These are phyloP conservation scores for Zapornia atra DNA, from an alignment of 2,113 vertebrate species.

Conservation along the genomic window DNA sequence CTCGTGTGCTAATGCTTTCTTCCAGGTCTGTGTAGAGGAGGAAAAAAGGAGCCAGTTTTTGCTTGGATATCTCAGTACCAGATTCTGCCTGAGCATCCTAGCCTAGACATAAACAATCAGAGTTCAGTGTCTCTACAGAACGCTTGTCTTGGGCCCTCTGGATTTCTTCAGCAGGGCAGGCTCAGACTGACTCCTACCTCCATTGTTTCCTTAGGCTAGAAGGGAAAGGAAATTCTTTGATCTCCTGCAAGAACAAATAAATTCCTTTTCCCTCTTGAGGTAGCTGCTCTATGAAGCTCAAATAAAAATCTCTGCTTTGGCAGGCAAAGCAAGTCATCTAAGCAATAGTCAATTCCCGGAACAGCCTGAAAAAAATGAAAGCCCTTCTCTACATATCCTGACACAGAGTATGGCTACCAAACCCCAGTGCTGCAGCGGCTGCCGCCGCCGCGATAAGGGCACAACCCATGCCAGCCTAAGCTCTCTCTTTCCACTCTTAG, in stretches of 20 bases:
- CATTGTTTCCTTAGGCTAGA: not conserved
- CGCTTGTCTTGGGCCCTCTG: not conserved
- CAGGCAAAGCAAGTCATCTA: not conserved
- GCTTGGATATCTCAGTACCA: not conserved
- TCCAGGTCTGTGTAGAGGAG: not conserved
- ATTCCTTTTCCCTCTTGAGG: not conserved
- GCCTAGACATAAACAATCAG: not conserved
- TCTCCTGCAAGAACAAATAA: not conserved
- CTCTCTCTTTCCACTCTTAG: not conserved
- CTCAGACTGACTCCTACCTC: not conserved
- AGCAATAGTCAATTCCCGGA: not conserved
- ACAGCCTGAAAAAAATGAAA: not conserved
- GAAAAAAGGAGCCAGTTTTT: not conserved
- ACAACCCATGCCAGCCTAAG: not conserved
- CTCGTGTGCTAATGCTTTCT: not conserved
- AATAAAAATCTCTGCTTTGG: not conserved
- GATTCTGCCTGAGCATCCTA: not conserved
- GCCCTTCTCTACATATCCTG: not conserved
- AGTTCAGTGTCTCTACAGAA: not conserved
- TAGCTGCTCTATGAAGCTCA: not conserved
- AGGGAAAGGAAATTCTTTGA: slow-evolving; percentile 17
- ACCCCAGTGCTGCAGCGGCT: not conserved
- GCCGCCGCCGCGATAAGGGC: not conserved
- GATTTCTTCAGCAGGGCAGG: not conserved
- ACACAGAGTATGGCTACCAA: not conserved